phyloP scores from a whole-genome alignment of 1,140 invertebrate species.

The Trinorchestia longiramus region DNA sequence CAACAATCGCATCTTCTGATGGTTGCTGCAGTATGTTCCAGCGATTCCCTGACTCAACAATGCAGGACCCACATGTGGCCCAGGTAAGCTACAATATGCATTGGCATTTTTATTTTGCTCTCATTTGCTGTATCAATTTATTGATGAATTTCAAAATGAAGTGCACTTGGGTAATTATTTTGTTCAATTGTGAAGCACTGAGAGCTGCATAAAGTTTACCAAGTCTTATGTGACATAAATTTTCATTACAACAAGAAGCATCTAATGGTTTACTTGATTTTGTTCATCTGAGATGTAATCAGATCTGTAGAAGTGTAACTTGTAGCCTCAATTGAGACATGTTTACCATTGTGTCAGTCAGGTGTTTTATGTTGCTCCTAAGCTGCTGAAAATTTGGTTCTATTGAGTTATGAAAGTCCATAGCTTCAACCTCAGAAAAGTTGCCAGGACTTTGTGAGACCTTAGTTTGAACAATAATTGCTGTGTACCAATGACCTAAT shows the following conservation, averaged over 20 bases:
- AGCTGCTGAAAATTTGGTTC: too few species aligned
- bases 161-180: not conserved
- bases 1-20: not conserved
- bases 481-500: too few species aligned
- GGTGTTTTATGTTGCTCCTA: not conserved
- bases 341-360: not conserved
- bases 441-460: too few species aligned
- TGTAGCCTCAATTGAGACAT: not conserved
- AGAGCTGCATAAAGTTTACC: not conserved
- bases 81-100: not conserved
- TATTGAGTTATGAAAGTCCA: not conserved
- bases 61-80: not conserved
- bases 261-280: not conserved
- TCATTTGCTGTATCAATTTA: not conserved
- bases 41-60: not conserved
- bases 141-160: not conserved
- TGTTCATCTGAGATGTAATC: not conserved
- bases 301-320: not conserved
- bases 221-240: not conserved
- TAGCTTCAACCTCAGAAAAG: too few species aligned
- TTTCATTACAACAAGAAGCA: not conserved
- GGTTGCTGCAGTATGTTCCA: constrained; percentile 6
- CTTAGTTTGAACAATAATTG: too few species aligned
- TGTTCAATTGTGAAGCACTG: not conserved
- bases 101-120: not conserved